Conservation (phyloP, 2,113 vertebrate species). For the Labrus mixtus region DNA sequence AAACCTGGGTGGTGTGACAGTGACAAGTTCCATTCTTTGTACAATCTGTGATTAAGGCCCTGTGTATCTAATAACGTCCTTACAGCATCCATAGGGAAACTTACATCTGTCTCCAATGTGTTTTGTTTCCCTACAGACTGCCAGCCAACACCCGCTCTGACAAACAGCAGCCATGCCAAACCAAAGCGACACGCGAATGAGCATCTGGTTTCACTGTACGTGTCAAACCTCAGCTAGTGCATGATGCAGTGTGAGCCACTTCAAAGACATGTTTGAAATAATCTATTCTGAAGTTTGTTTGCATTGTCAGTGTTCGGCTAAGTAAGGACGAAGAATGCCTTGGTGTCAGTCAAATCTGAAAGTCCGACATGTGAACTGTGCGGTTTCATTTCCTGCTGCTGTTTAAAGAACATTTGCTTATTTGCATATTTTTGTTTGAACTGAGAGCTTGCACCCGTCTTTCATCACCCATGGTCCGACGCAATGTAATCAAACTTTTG, state of each 20-base stretch:
- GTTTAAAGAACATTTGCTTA: conserved; percentile 5
- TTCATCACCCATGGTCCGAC: conserved; percentile 5
- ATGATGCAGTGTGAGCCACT: conserved; percentile 11
- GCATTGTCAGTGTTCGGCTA: conserved; percentile 30
- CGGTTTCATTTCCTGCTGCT: conserved; percentile 12
- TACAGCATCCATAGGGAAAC: conserved; percentile 36
- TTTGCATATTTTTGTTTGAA: conserved; percentile 41
- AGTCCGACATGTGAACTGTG: conserved; percentile 5
- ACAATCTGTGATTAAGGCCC: not conserved
- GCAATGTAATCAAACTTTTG: conserved; percentile 15
- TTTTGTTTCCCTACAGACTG: conserved; percentile 34
- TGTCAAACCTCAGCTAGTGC: conserved; percentile 51
- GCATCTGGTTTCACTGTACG: conserved; percentile 68
- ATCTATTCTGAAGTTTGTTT: conserved; percentile 44
- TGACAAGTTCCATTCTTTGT: not conserved
- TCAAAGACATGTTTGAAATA: conserved; percentile 23
- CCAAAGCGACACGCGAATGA: conserved; percentile 49
- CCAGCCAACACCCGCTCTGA: conserved; percentile 27
- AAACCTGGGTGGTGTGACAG: not conserved
- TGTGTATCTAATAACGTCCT: not conserved
- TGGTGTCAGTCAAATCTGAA: conserved; percentile 35
- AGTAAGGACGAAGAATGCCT: conserved; percentile 1
- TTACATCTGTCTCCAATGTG: conserved; percentile 73
- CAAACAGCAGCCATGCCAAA: conserved; percentile 62
- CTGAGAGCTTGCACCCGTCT: not conserved